Percentiles rank a stretch among this genome's conserved stretches.
These are phyloP conservation scores for Autographa pulchrina DNA, from an alignment of 2,888 invertebrate genomes.

Conservation along the genomic window DNA sequence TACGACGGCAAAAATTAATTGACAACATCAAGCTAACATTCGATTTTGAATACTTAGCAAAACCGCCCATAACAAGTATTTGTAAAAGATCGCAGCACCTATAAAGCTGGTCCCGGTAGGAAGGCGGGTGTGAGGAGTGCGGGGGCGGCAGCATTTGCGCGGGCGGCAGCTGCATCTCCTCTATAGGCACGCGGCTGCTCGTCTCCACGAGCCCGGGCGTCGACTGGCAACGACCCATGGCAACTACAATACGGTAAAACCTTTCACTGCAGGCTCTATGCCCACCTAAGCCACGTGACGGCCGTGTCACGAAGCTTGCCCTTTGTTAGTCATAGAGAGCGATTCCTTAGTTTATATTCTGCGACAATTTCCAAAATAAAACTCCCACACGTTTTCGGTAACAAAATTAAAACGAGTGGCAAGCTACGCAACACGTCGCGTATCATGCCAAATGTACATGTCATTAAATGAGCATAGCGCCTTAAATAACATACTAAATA, in stretches of 20 bases:
- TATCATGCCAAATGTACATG: not conserved
- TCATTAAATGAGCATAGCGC: slow-evolving; percentile 1
- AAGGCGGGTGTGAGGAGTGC: slow-evolving; percentile 85
- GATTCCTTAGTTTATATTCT: not conserved
- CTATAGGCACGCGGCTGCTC: slow-evolving; percentile 95
- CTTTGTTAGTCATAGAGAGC: not conserved
- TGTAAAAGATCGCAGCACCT: slow-evolving; percentile 70
- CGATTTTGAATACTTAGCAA: not conserved
- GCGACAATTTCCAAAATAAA: not conserved
- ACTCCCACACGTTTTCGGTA: not conserved
- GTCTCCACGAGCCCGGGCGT: slow-evolving; percentile 99
- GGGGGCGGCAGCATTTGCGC: slow-evolving; percentile 79
- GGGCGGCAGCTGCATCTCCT: slow-evolving; percentile 88
- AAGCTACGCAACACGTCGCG: not conserved
- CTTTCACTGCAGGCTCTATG: not conserved
- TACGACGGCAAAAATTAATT: not conserved
- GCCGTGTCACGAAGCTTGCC: slow-evolving; percentile 5
- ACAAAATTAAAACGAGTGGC: not conserved
- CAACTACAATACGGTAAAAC: slow-evolving; percentile 89
- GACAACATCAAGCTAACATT: slow-evolving; percentile 2
- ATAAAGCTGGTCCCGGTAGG: slow-evolving; percentile 88
- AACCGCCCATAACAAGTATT: not conserved
- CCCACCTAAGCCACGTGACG: slow-evolving; percentile 3
- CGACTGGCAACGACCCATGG: slow-evolving; percentile 98
- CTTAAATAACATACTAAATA: slow-evolving; percentile 8